Conservation (phyloP, 2,888 invertebrate genomes). For the Eupithecia subumbrata region DNA sequence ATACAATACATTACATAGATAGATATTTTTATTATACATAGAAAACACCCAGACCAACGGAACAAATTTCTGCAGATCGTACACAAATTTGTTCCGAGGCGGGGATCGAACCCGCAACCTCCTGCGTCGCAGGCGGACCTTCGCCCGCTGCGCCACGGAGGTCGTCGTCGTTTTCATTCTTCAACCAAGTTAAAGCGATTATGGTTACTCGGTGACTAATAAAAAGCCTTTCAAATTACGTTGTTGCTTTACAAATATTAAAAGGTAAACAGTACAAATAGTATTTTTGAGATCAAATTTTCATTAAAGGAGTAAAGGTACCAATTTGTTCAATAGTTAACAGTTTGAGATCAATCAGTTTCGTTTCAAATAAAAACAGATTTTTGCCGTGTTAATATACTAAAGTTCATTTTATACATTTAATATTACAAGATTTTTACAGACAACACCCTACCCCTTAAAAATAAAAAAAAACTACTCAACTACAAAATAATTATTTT, state of each 20-base stretch:
- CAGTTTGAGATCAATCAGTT: slow-evolving; percentile 67
- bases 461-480: not conserved
- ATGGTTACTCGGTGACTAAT: not conserved
- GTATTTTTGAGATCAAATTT: slow-evolving; percentile 59
- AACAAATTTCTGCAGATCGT: no score
- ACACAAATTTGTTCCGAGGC: no score
- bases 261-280: slow-evolving; percentile 3
- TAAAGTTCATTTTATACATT: not conserved
- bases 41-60: no score
- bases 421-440: not conserved
- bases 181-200: not conserved
- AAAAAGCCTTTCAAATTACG: not conserved
- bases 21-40: no score
- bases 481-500: no score
- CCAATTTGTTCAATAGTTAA: slow-evolving; percentile 55
- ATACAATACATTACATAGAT: no score
- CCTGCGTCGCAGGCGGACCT: no score
- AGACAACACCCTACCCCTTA: not conserved
- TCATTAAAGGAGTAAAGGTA: slow-evolving; percentile 50
- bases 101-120: no score
- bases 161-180: no score
- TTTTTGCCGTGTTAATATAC: not conserved
- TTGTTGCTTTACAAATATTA: not conserved
- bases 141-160: no score
- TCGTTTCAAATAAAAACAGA: slow-evolving; percentile 1